Conservation (phyloP, 2,113 vertebrate genomes). For the Accipiter virgatus region DNA sequence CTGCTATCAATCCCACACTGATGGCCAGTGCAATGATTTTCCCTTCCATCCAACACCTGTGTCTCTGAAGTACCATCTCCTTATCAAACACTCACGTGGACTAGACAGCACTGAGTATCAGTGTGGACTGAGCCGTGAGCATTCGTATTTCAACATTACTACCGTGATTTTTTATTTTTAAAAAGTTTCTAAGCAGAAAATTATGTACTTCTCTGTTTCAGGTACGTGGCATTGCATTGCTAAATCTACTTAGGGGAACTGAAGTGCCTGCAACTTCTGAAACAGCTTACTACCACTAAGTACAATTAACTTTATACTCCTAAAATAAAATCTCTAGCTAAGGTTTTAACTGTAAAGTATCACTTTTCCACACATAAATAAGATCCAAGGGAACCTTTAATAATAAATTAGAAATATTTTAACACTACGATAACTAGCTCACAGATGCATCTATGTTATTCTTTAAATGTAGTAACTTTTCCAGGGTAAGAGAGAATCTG, state of each 20-base stretch:
- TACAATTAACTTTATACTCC: not conserved
- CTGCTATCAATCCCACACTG: not conserved
- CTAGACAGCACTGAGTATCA: not conserved
- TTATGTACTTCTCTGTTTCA: not conserved
- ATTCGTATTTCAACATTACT: not conserved
- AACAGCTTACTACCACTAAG: not conserved
- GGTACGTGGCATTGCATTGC: rapidly evolving
- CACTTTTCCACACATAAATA: not conserved
- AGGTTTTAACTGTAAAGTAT: not conserved
- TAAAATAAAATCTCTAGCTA: not conserved
- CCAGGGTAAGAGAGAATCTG: not conserved
- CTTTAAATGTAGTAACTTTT: not conserved
- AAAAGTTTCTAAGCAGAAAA: not conserved
- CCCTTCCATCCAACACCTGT: not conserved
- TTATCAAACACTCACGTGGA: not conserved
- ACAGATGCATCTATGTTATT: not conserved
- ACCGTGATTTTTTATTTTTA: not conserved
- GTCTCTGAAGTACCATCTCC: not conserved
- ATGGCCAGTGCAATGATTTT: not conserved
- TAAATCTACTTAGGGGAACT: not conserved
- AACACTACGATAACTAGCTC: not conserved
- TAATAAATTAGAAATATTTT: not conserved
- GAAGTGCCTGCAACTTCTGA: not conserved
- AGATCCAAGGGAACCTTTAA: not conserved
- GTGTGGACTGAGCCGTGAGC: not conserved